A percentile compares a stretch with the other conserved stretches of the same genome.
Evolutionary conservation across 2,113 vertebrate species (phyloP).

Genomic region (Aramus guarauna): DNA sequence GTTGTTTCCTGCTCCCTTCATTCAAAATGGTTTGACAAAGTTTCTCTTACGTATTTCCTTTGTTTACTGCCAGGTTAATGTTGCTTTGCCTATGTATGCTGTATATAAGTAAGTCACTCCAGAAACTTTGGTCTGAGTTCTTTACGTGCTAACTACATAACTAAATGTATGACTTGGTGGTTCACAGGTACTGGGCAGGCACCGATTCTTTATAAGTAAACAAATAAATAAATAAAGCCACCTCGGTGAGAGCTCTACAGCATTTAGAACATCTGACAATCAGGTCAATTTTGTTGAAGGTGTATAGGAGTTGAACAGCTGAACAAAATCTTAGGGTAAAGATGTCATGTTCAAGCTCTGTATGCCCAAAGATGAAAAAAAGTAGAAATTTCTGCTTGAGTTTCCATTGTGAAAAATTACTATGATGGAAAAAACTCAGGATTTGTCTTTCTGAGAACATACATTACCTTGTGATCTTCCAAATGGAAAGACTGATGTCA

Average conservation of each 20-base stretch:
- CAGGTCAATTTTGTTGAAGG: neutral
- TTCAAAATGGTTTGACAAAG: neutral
- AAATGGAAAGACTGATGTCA: neutral
- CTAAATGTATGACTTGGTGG: neutral
- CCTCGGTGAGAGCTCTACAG: neutral
- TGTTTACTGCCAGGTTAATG: neutral
- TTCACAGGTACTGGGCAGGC: neutral
- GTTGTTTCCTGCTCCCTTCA: rapidly evolving
- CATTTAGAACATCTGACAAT: neutral
- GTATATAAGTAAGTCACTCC: neutral
- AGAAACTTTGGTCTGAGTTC: neutral
- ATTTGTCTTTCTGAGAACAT: neutral
- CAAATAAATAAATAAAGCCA: neutral
- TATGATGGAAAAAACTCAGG: neutral
- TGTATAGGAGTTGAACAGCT: neutral
- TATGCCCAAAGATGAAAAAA: neutral
- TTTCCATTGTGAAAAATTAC: neutral
- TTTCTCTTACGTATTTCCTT: neutral
- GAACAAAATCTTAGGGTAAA: neutral
- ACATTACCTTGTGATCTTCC: neutral
- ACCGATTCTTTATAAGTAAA: neutral
- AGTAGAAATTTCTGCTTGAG: neutral
- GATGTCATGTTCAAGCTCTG: neutral
- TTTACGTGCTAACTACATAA: neutral
- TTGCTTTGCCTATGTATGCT: neutral